phyloP scores from a whole-genome alignment of 2,113 vertebrate genomes.

The Parus major region DNA sequence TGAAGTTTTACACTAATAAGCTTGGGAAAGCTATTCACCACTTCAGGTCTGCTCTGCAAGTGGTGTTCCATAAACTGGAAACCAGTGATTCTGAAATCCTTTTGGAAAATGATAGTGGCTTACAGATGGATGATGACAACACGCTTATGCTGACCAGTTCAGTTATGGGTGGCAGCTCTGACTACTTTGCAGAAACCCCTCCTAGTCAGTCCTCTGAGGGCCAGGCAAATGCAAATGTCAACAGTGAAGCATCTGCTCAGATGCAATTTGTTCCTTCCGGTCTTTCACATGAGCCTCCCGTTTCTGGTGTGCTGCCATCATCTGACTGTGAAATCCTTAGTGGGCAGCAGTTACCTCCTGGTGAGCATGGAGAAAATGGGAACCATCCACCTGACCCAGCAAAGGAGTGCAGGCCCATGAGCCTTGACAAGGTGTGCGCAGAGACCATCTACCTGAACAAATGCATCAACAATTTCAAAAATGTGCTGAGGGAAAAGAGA shows the following conservation, averaged over 20 bases:
- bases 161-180: slow-evolving; percentile 63
- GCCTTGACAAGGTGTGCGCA: slow-evolving; percentile 79
- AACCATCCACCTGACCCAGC: slow-evolving; percentile 23
- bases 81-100: slow-evolving; percentile 71
- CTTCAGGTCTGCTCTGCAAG: slow-evolving; percentile 85
- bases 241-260: slow-evolving; percentile 48
- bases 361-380: neutral
- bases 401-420: slow-evolving; percentile 67
- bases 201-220: slow-evolving; percentile 75
- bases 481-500: slow-evolving; percentile 88
- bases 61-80: slow-evolving; percentile 88
- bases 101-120: slow-evolving; percentile 71
- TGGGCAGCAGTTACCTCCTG: neutral
- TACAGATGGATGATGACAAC: slow-evolving; percentile 71
- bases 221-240: slow-evolving; percentile 49
- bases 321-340: neutral
- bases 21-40: slow-evolving; percentile 85
- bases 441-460: slow-evolving; percentile 87
- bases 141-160: slow-evolving; percentile 55
- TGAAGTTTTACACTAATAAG: slow-evolving; percentile 82
- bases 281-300: slow-evolving; percentile 23
- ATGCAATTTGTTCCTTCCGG: slow-evolving; percentile 33
- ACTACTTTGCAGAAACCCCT: slow-evolving; percentile 74
- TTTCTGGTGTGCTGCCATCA: slow-evolving; percentile 4
- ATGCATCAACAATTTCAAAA: slow-evolving; percentile 92